These are phyloP conservation scores for Lepeophtheirus nordmannii DNA, from an alignment of 2,888 invertebrate species.

Conservation along the genomic window DNA sequence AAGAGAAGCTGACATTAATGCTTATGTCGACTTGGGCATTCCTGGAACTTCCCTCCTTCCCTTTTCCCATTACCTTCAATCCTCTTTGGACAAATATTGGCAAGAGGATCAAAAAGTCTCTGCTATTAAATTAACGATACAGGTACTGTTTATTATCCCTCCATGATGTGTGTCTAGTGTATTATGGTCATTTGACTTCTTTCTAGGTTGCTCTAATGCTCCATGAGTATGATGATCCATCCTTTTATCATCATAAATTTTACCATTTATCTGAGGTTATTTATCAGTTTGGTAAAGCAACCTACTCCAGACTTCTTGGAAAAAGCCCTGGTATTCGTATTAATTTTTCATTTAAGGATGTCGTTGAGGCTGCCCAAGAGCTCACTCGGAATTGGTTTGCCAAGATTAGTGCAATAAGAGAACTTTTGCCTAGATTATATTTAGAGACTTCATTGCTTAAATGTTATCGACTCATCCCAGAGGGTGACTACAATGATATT, in stretches of 20 bases:
- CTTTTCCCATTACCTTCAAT: not conserved
- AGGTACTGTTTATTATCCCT: not conserved
- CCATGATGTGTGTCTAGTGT: not conserved
- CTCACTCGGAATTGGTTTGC: slow-evolving; percentile 1
- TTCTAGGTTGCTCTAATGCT: not conserved
- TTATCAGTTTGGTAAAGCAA: not conserved
- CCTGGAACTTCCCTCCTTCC: not conserved
- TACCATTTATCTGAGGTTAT: not conserved
- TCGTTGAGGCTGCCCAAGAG: slow-evolving; percentile 6
- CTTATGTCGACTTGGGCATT: not conserved
- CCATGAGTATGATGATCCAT: not conserved
- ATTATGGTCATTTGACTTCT: not conserved
- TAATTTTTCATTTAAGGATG: slow-evolving; percentile 12
- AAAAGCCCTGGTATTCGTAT: slow-evolving; percentile 17
- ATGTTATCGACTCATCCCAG: slow-evolving; percentile 6
- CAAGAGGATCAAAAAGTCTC: slow-evolving; percentile 13
- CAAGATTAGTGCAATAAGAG: slow-evolving; percentile 3
- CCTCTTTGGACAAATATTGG: slow-evolving; percentile 10
- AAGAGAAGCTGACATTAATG: not conserved
- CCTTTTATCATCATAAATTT: not conserved
- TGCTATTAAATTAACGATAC: not conserved
- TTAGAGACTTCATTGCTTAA: slow-evolving; percentile 15
- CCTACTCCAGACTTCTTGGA: not conserved
- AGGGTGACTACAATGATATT: not conserved
- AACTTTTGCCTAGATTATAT: slow-evolving; percentile 13